Base-by-base conservation (phyloP, 2,888 invertebrate species). In the Plebejus argus region DNA sequence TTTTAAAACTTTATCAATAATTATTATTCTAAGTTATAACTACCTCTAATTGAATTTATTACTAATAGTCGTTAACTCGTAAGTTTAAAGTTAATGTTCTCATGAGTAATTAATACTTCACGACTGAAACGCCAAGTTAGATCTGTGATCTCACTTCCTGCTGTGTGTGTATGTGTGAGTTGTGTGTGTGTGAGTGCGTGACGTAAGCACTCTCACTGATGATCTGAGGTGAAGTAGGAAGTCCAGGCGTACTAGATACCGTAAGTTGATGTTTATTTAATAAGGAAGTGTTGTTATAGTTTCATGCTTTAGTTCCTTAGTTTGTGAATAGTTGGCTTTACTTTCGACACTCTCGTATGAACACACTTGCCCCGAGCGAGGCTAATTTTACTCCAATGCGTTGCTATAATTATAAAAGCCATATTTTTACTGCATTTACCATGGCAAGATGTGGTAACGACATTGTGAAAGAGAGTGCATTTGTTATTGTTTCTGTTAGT, bases 91-190 rank as follows among this genome's bases (percentile, higher is more conserved):
- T 66, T 28, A 4, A 49, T 18, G 28, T 66, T 33, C 18, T 66
- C 18, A 33, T 66, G 28, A 6, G 28, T 66, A n/a, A n/a, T n/a
- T n/a, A n/a, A n/a, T 66, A 66, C 66, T 66, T 33, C 15, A 66
- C 12, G 15, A 66, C 66, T 66, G 33, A 66, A 66, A 66, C 66
- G 6, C 39, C n/a, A 70, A 66, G 70, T 76, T 81, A 81, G 82
- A 83, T 82, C 80, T 82, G 86, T 88, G 87, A 86, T 84, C 1
- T 88, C 82, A 89, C 88, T 91, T 90, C 89, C 89, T 89, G 90
- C 90, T 89, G 91, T 89, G 84, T 90, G 88, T 90, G 90, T 91
- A 89, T 91, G 90, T 92, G 93, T 93, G 91, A 92, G 92, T 94
- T 93, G 92, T 92, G 89, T 90, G 90, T 87, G 89, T 90, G 91